Base-by-base conservation (phyloP, 2,888 invertebrate species). In the Stenotaenia linearis region DNA sequence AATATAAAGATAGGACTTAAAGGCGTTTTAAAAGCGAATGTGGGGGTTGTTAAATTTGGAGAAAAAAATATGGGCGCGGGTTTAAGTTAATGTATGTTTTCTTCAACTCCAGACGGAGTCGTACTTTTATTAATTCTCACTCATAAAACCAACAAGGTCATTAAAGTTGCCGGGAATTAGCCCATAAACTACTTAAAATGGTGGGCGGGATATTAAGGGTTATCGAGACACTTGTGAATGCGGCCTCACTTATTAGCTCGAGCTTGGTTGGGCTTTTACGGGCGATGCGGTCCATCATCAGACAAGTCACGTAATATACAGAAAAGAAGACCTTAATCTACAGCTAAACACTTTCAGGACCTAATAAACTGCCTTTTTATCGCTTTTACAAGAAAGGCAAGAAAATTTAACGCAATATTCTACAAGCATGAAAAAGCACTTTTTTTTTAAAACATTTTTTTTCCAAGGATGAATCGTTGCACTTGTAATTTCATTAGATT, bases 101-200 rank as follows among this genome's bases (percentile, higher is more conserved):
- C 56, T 56, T 56, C 56, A 56, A 56, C 56, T 56, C 56, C 56
- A 56, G 56, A 56, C 56, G 56, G 56, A 56, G 56, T 56, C 56
- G 23, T 56, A 56, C 56, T 56, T 56, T 56, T 56, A 56, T 56
- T 56, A 56, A 56, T 56, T 56, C 56, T 56, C 15, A 56, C n/a
- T 56, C 56, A 56, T 56, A 56, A 56, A 56, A 56, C 56, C 56
- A 56, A 56, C 56, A 56, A 56, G 56, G 56, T 56, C 56, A 56
- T 56, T 56, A 56, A 56, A 56, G 56, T 56, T 56, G 56, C 56
- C 21, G 56, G 56, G 56, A 56, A 56, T 56, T 56, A 56, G 56
- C 56, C 21, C 56, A 56, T 56, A 56, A 56, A 56, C 56, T 56
- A 56, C 56, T 56, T 56, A 56, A 56, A 56, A 56, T 56, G 56